These are phyloP conservation scores for Drusus annulatus DNA, from an alignment of 1,140 invertebrate genomes.

Conservation along the genomic window DNA sequence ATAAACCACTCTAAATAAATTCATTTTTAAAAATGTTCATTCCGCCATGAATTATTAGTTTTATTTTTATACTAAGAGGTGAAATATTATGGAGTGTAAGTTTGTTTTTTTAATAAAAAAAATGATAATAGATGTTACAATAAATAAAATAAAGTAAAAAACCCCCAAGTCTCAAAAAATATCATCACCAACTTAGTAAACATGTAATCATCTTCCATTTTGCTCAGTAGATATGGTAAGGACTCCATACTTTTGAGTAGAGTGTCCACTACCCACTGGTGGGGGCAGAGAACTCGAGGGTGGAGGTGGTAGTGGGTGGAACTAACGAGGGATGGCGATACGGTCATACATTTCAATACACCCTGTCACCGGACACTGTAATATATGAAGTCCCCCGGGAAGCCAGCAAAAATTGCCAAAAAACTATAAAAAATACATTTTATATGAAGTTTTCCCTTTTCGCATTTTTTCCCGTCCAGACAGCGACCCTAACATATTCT, in stretches of 20 bases:
- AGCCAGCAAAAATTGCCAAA: constrained; percentile 57
- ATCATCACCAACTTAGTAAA: too few relatives aligned
- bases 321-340: constrained; percentile 56
- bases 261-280: constrained; percentile 14
- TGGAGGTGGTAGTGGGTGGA: neutral
- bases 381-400: constrained; percentile 58
- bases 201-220: too few relatives aligned
- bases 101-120: too few relatives aligned
- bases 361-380: constrained; percentile 59
- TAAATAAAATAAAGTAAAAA: too few relatives aligned
- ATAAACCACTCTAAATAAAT: too few relatives aligned
- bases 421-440: constrained; percentile 60
- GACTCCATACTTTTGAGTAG: constrained; percentile 44
- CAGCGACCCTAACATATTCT: constrained; percentile 48
- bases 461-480: constrained; percentile 49
- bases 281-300: neutral
- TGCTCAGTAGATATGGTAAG: constrained; percentile 28
- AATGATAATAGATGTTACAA: too few relatives aligned
- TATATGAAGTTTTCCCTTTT: constrained; percentile 57
- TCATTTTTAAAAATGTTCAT: too few relatives aligned
- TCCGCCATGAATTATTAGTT: too few relatives aligned
- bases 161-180: too few relatives aligned
- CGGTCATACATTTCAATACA: constrained; percentile 60
- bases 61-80: too few relatives aligned
- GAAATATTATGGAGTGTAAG: too few relatives aligned